These are phyloP conservation scores for Colletes collaris DNA, from an alignment of 2,888 invertebrate genomes.

Conservation along the genomic window DNA sequence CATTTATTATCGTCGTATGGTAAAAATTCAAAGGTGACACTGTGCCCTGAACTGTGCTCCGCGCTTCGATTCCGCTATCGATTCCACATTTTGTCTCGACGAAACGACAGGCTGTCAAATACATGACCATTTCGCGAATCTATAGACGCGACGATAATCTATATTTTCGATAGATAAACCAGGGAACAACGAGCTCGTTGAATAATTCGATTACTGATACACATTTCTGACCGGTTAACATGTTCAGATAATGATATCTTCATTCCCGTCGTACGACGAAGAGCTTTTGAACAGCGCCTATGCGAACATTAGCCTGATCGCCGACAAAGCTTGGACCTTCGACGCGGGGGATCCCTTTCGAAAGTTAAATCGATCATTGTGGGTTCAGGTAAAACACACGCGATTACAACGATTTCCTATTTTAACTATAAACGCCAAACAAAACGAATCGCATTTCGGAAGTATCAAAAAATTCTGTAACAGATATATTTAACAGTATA, in stretches of 20 bases:
- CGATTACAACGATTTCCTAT: too few species aligned
- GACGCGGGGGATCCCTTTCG: constrained; percentile 75
- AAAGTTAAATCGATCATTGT: constrained; percentile 77
- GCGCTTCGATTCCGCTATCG: constrained; percentile 31
- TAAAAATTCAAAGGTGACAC: neutral
- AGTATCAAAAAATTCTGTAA: too few species aligned
- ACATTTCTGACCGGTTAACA: constrained; percentile 62
- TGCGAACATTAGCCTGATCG: constrained; percentile 78
- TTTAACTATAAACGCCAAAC: too few species aligned
- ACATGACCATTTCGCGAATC: constrained; percentile 27
- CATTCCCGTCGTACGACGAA: constrained; percentile 75
- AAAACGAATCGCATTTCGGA: too few species aligned
- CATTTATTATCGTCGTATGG: too few species aligned
- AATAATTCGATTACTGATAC: constrained; percentile 22
- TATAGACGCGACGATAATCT: neutral
- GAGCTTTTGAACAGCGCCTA: constrained; percentile 78
- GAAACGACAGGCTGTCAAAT: constrained; percentile 22
- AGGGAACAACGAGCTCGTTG: neutral
- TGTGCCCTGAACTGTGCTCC: constrained; percentile 19
- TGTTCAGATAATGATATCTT: constrained; percentile 78
- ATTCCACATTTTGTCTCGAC: constrained; percentile 25
- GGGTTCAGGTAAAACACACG: constrained; percentile 75
- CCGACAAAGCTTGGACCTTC: constrained; percentile 77
- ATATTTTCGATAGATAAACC: neutral
- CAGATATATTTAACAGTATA: too few species aligned